phyloP scores from a whole-genome alignment of 2,797 vertebrate species.

The Cossypha polioptera region DNA sequence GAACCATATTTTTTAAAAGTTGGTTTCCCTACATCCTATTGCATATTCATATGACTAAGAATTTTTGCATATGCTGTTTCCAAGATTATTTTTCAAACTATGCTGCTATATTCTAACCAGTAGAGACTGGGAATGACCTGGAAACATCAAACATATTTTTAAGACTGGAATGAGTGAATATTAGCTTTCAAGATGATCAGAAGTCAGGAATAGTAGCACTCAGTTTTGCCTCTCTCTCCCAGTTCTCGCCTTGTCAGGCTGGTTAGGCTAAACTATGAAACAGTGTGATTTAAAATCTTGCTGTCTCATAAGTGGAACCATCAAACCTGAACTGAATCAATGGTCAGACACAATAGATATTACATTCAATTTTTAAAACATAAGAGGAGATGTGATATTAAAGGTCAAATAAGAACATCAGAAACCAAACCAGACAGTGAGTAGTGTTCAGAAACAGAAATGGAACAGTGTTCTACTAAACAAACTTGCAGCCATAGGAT shows the following conservation, averaged over 20 bases:
- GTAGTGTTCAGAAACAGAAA: neutral
- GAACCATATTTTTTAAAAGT: neutral
- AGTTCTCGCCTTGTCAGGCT: neutral
- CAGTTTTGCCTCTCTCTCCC: neutral
- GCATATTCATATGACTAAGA: neutral
- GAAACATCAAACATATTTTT: slow-evolving; percentile 7
- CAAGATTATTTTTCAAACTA: neutral
- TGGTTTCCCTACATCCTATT: neutral
- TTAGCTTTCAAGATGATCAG: neutral
- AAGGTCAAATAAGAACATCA: neutral
- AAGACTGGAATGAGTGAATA: neutral
- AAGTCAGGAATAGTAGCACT: neutral
- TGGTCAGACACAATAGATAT: neutral
- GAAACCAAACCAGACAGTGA: neutral
- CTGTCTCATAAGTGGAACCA: neutral
- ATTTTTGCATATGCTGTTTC: neutral
- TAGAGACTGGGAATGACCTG: neutral
- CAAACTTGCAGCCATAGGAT: neutral
- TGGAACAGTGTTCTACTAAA: neutral
- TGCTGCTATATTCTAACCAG: neutral
- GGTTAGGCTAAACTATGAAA: neutral
- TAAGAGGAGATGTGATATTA: neutral
- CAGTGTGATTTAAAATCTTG: neutral
- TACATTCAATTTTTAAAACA: neutral
- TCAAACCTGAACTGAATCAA: neutral